These are phyloP conservation scores for Myiotriccus ornatus DNA, from an alignment of 2,797 vertebrate genomes.

Conservation along the genomic window DNA sequence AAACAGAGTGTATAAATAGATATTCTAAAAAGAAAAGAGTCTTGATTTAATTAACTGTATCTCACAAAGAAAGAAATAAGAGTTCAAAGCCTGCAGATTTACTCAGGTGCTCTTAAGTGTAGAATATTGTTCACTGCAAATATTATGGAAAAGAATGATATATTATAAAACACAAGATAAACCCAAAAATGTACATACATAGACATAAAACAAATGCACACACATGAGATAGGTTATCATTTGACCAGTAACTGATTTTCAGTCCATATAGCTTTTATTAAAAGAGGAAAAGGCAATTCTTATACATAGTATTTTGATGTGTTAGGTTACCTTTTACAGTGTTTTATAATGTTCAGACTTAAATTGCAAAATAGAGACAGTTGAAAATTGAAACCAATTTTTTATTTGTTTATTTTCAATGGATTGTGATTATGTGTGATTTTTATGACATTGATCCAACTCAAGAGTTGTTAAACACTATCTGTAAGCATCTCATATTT, in stretches of 20 bases:
- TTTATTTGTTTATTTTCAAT: not conserved
- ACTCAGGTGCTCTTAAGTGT: not conserved
- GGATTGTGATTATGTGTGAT: not conserved
- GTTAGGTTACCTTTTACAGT: not conserved
- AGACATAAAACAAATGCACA: not conserved
- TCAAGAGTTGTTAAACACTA: not conserved
- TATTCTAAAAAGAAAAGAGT: not conserved
- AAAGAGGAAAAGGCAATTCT: not conserved
- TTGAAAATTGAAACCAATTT: not conserved
- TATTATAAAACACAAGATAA: not conserved
- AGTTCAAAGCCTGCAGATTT: not conserved
- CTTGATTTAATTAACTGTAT: constrained; percentile 35
- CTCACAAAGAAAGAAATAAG: constrained; percentile 8
- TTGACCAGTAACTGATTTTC: not conserved
- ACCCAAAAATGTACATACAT: not conserved
- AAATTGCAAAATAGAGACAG: not conserved
- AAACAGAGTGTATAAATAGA: constrained; percentile 8
- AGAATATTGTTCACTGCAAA: not conserved
- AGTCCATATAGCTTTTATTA: not conserved
- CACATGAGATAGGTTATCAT: not conserved
- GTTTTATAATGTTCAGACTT: not conserved
- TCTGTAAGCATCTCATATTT: not conserved
- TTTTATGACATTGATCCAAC: not conserved
- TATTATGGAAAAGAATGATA: not conserved
- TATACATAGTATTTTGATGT: not conserved